Evolutionary conservation across 2,888 invertebrate genomes (phyloP).

Genomic region (Dyspetes luteomarginatus): DNA sequence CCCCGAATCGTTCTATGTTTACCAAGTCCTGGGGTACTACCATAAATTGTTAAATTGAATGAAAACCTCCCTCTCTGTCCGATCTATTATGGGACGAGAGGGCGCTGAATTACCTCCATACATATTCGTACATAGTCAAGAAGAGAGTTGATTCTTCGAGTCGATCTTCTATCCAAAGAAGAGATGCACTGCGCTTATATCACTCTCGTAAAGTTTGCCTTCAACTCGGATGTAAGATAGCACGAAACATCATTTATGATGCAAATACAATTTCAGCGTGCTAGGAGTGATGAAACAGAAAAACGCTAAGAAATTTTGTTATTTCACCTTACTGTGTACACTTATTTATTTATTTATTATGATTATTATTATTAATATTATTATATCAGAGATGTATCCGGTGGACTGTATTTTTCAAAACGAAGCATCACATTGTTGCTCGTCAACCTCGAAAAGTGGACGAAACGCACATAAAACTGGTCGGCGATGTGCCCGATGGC

Average conservation of each 20-base stretch:
- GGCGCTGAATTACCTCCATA: not conserved
- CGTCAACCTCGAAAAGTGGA: conserved; percentile 25
- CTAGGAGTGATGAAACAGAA: conserved; percentile 11
- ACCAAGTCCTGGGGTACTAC: conserved; percentile 2
- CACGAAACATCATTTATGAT: conserved; percentile 18
- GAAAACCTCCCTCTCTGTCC: not conserved
- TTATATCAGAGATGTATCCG: conserved; percentile 4
- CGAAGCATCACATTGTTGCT: conserved; percentile 39
- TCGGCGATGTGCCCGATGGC: conserved; percentile 16
- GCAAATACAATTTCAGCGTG: conserved; percentile 13
- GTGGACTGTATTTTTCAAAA: conserved; percentile 1
- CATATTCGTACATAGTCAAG: not conserved
- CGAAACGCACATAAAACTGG: conserved; percentile 38
- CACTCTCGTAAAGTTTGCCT: conserved; percentile 15
- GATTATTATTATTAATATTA: not conserved
- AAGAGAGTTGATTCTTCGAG: not conserved
- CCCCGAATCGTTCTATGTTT: conserved; percentile 28
- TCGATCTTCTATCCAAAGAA: not conserved
- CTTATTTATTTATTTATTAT: not conserved
- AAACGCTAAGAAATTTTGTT: conserved; percentile 1
- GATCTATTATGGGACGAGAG: conserved; percentile 25
- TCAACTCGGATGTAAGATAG: not conserved
- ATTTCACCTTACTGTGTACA: no score
- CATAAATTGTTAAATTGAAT: conserved; percentile 6
- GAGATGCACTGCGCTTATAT: not conserved